A percentile compares a stretch with the other conserved stretches of the same genome.
Conservation (phyloP, 92 coral and sea anemone species). For the Epizoanthus stellaris region DNA sequence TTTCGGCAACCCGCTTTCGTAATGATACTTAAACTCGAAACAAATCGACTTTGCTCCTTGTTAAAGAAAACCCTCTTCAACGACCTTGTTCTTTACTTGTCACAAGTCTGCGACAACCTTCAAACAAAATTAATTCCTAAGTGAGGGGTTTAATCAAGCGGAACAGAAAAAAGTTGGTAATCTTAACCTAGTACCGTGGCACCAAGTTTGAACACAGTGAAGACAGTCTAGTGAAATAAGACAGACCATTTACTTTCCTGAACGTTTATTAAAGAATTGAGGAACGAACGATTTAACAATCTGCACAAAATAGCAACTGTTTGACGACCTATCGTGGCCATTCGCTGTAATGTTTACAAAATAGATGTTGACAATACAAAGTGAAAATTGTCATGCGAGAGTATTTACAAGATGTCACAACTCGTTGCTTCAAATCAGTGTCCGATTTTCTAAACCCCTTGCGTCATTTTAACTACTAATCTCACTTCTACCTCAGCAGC, state of each 20-base stretch:
- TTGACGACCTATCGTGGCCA: conserved; percentile 4
- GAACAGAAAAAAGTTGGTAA: not conserved
- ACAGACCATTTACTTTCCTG: not conserved
- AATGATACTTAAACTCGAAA: not conserved
- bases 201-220: not conserved
- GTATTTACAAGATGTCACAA: conserved; percentile 47
- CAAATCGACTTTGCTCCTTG: not conserved
- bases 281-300: not conserved
- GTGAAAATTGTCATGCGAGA: conserved; percentile 36
- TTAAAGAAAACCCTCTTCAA: not conserved
- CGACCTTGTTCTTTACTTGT: not conserved
- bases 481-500: not conserved
- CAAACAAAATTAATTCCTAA: conserved; percentile 25
- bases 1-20: conserved; percentile 10
- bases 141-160: conserved; percentile 10
- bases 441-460: conserved; percentile 1
- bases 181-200: not conserved
- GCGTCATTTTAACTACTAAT: not conserved
- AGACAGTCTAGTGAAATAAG: not conserved
- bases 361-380: conserved; percentile 31
- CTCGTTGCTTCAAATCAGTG: conserved; percentile 10
- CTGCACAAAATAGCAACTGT: not conserved
- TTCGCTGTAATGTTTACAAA: conserved; percentile 34
- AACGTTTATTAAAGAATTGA: conserved; percentile 28
- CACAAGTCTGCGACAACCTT: conserved; percentile 2